Conservation (phyloP, 2,113 vertebrate genomes). For the Cephalopholis sonnerati region DNA sequence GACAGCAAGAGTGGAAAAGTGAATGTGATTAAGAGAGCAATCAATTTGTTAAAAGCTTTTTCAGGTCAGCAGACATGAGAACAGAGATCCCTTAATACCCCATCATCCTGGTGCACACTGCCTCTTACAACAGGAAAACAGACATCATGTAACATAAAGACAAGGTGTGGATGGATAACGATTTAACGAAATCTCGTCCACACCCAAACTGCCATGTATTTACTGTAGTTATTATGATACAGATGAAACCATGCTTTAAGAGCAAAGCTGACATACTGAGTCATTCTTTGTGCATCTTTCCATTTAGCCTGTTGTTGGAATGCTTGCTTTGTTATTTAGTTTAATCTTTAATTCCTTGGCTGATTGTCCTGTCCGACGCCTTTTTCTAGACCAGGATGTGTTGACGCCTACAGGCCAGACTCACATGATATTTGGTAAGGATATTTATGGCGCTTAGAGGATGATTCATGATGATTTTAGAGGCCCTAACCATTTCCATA, state of each 20-base stretch:
- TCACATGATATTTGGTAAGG: not conserved
- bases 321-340: not conserved
- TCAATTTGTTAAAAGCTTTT: conserved; percentile 42
- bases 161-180: not conserved
- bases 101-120: not conserved
- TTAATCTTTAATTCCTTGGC: not conserved
- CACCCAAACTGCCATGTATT: not conserved
- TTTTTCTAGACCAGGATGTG: not conserved
- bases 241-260: not conserved
- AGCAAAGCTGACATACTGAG: not conserved
- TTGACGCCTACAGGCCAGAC: not conserved
- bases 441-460: not conserved
- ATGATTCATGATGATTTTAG: not conserved
- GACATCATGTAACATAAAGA: conserved; percentile 7
- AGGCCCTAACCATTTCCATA: not conserved
- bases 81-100: conserved; percentile 22
- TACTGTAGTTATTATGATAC: not conserved
- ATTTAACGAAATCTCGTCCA: not conserved
- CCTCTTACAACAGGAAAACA: not conserved
- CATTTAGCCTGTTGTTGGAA: too few relatives aligned
- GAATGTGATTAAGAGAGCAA: not conserved
- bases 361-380: not conserved
- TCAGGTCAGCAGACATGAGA: conserved; percentile 24
- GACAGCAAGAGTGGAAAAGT: not conserved
- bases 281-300: not conserved